Conservation (phyloP, 2,113 vertebrate species). For the Labeo catla region DNA sequence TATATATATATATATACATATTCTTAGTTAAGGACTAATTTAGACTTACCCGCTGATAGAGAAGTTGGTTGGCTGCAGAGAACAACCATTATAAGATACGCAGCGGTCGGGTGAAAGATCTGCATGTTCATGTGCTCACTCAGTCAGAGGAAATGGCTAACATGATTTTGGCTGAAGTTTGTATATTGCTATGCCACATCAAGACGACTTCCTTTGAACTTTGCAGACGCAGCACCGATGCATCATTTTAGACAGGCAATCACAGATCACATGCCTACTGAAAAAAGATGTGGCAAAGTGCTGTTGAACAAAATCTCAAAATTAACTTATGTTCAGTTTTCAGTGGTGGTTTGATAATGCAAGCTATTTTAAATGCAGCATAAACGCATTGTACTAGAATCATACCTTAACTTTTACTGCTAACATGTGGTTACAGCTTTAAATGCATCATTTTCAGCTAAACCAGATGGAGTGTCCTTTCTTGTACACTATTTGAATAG, state of each 20-base stretch:
- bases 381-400: background rate
- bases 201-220: slow-evolving; percentile 37
- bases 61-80: background rate
- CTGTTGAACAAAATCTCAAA: background rate
- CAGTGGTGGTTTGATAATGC: background rate
- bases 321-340: background rate
- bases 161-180: background rate
- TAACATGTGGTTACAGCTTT: background rate
- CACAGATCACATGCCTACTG: background rate
- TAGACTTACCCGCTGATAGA: background rate
- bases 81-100: background rate
- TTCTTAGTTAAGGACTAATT: background rate
- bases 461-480: background rate
- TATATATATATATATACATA: too few relatives aligned
- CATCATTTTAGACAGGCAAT: background rate
- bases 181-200: background rate
- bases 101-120: background rate
- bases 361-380: background rate
- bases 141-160: background rate
- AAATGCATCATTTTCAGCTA: background rate
- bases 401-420: background rate
- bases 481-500: background rate
- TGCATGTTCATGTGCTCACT: slow-evolving; percentile 7
- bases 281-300: background rate
- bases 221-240: background rate